Evolutionary conservation across 2,113 vertebrate genomes (phyloP), one percentile per base, ranked within the genome.

Genomic region (Hystrix cristata): DNA sequence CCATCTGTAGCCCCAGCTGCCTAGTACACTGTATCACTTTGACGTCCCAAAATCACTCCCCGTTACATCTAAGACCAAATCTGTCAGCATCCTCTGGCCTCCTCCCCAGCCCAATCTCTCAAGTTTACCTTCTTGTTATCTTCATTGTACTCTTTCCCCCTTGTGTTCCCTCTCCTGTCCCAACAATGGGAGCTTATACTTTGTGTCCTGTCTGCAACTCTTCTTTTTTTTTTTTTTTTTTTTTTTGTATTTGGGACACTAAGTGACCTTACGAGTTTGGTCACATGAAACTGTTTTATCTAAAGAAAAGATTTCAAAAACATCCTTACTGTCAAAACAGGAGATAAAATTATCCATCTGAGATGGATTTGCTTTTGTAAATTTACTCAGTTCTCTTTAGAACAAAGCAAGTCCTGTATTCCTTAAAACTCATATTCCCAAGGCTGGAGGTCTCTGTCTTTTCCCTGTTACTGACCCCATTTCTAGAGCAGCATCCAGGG

Each of bases 281-380:
- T n/a, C 65, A 51, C 5, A 55, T 6, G 43, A 1, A 92, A 21
- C 3, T 90, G 8, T 51, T 86, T 89, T 71, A 78, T 67, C 80
- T 78, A 34, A 87, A 82, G 76, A 83, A 78, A 38, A 12, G 46
- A 78, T n/a, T 13, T 79, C 48, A 79, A 18, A 53, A 43, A 79
- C 29, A 55, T 55, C 51, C 9, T 19, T 79, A 7, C 43, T 14
- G 5, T 86, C 43, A 38, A 92, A 78, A 69, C n/a, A 86, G 86
- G 43, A 92, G 85, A 53, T 57, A 76, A 88, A 95, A 90, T 71
- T 67, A 19, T 86, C 83, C 46, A 38, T 82, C 43, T 27, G 59
- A 96, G 59, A 8, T 74, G 51, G 13, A 48, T 74, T 14, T 85
- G 43, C 62, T 83, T 78, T 81, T 71, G 16, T 86, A 71, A 83